Conservation (phyloP, 1,140 invertebrate species). For the Mylabris phalerata region DNA sequence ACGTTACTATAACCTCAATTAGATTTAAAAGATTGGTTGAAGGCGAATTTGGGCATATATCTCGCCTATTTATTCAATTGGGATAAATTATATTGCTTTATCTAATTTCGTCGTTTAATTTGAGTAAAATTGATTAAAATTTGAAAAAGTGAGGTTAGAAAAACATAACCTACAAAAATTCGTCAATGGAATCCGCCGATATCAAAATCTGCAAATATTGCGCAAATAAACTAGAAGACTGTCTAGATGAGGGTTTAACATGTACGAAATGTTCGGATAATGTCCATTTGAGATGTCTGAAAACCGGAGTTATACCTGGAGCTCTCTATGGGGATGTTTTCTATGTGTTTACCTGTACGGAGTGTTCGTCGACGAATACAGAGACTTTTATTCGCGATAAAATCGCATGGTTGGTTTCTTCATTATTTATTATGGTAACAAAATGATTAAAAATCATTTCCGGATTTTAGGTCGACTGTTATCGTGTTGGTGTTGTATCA, state of each 20-base stretch:
- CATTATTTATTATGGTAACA: too few species aligned
- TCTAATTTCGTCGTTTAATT: too few species aligned
- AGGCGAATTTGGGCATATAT: too few species aligned
- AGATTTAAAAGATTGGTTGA: too few species aligned
- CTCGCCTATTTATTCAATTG: too few species aligned
- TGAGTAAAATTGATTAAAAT: too few species aligned
- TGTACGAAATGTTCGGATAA: constrained; percentile 49
- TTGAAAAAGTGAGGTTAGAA: too few species aligned
- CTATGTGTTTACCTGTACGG: constrained; percentile 61
- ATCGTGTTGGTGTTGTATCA: constrained; percentile 59
- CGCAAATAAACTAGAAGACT: constrained; percentile 21
- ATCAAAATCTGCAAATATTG: constrained; percentile 39
- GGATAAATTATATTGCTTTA: too few species aligned
- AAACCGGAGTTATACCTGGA: constrained; percentile 54
- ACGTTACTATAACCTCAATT: too few species aligned
- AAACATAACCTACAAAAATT: too few species aligned
- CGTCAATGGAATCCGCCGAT: neutral
- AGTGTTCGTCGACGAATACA: constrained; percentile 50
- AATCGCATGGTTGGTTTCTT: constrained; percentile 54
- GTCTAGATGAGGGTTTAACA: constrained; percentile 37
- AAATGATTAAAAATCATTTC: neutral
- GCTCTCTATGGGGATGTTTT: constrained; percentile 68
- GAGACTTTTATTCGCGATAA: constrained; percentile 55
- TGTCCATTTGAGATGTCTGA: constrained; percentile 58
- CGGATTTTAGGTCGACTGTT: constrained; percentile 50